Conservation (phyloP, 2,888 invertebrate genomes). For the Drosophila monieri region DNA sequence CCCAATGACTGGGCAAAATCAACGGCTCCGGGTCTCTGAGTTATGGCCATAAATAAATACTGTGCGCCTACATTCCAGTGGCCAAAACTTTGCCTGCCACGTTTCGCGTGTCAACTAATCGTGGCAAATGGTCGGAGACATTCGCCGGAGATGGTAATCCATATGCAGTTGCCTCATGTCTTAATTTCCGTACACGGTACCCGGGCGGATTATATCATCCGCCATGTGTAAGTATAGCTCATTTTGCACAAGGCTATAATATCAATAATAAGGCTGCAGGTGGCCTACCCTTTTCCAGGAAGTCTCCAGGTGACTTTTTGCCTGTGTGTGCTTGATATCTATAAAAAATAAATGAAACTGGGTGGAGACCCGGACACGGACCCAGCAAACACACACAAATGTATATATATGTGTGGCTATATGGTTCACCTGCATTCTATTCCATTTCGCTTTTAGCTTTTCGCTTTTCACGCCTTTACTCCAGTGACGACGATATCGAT, state of each 20-base stretch:
- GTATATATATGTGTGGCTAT: conserved; percentile 11
- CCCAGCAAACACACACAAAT: conserved; percentile 9
- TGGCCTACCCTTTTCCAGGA: conserved; percentile 29
- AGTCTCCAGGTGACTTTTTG: conserved; percentile 15
- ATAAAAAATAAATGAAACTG: conserved; percentile 55
- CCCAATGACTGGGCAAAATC: conserved; percentile 30
- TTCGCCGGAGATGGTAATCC: conserved; percentile 14
- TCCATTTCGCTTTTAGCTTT: conserved; percentile 54
- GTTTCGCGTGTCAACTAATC: conserved; percentile 33
- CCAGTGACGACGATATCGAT: conserved; percentile 55
- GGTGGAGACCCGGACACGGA: conserved; percentile 26
- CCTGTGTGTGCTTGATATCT: conserved; percentile 45
- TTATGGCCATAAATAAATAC: conserved; percentile 29
- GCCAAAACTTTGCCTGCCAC: conserved; percentile 9
- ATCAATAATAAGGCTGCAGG: conserved; percentile 36
- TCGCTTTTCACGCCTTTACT: conserved; percentile 59
- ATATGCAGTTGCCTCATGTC: conserved; percentile 11
- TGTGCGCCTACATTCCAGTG: conserved; percentile 9
- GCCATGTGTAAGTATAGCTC: conserved; percentile 19
- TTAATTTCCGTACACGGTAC: conserved; percentile 30
- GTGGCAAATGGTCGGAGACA: conserved; percentile 9
- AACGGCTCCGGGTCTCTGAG: conserved; percentile 24
- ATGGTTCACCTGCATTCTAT: conserved; percentile 54
- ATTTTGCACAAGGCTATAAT: conserved; percentile 22
- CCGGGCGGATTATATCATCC: conserved; percentile 35